Conservation (phyloP, 2,113 vertebrate species). For the Callorhinus ursinus region DNA sequence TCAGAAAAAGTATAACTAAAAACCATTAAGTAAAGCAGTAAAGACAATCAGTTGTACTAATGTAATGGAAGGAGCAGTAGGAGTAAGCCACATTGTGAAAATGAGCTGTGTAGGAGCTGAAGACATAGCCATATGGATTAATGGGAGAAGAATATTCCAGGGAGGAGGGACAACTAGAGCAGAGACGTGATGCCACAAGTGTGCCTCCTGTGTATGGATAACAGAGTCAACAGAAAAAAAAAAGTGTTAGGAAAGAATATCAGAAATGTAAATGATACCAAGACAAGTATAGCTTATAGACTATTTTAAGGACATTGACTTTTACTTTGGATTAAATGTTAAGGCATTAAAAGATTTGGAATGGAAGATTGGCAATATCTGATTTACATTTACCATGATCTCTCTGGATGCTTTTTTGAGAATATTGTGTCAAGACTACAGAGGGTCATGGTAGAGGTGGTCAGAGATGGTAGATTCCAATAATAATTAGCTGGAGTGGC, state of each 20-base stretch:
- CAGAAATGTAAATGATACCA: not conserved
- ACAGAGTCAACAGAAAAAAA: not conserved
- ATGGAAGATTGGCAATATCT: not conserved
- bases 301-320: not conserved
- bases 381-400: not conserved
- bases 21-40: not conserved
- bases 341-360: not conserved
- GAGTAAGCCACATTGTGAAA: not conserved
- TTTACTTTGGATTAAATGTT: not conserved
- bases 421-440: not conserved
- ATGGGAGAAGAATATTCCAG: not conserved
- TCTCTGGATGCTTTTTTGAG: not conserved
- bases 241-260: not conserved
- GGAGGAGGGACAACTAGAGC: not conserved
- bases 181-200: not conserved
- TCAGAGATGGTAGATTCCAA: not conserved
- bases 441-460: not conserved
- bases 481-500: not conserved
- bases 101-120: not conserved
- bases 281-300: not conserved
- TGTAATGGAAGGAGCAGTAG: not conserved
- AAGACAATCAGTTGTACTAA: not conserved
- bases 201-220: not conserved
- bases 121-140: not conserved
- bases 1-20: not conserved